Evolutionary conservation across 1,140 invertebrate species (phyloP).

Genomic region (Anoplophora glabripennis): DNA sequence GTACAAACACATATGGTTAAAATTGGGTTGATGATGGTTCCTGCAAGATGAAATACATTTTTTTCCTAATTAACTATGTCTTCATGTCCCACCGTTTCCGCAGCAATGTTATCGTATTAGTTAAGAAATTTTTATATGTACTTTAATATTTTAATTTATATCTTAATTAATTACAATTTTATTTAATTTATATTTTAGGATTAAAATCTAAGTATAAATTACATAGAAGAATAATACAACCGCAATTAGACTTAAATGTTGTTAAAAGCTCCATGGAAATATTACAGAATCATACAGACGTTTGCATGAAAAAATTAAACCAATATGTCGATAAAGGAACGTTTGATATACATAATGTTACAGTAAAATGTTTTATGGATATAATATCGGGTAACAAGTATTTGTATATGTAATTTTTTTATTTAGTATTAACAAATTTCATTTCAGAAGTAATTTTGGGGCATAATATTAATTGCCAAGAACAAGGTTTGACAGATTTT

Average conservation of each 20-base stretch:
- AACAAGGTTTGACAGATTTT: constrained; percentile 9
- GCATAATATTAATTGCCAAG: constrained; percentile 4
- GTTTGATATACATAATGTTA: constrained; percentile 17
- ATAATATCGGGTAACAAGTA: constrained; percentile 19
- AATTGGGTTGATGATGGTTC: too few relatives aligned
- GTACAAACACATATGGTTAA: too few relatives aligned
- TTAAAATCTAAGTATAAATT: constrained; percentile 20
- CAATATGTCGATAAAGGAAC: constrained; percentile 4
- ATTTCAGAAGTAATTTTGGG: constrained; percentile 24
- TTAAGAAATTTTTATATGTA: too few relatives aligned
- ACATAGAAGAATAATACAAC: constrained; percentile 22
- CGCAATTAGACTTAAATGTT: constrained; percentile 23
- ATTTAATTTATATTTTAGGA: constrained; percentile 1
- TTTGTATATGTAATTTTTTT: background rate
- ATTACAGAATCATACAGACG: constrained; percentile 18
- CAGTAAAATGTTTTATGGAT: constrained; percentile 21
- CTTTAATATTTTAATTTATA: too few relatives aligned
- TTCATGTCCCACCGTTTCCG: too few relatives aligned
- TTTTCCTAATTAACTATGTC: too few relatives aligned
- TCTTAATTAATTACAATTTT: too few relatives aligned
- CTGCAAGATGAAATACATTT: too few relatives aligned
- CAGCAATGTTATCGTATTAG: too few relatives aligned
- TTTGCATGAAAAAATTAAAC: constrained; percentile 23
- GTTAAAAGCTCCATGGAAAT: background rate
- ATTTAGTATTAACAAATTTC: background rate